Conservation (phyloP, 1,140 invertebrate species). For the Drosophila sp. region DNA sequence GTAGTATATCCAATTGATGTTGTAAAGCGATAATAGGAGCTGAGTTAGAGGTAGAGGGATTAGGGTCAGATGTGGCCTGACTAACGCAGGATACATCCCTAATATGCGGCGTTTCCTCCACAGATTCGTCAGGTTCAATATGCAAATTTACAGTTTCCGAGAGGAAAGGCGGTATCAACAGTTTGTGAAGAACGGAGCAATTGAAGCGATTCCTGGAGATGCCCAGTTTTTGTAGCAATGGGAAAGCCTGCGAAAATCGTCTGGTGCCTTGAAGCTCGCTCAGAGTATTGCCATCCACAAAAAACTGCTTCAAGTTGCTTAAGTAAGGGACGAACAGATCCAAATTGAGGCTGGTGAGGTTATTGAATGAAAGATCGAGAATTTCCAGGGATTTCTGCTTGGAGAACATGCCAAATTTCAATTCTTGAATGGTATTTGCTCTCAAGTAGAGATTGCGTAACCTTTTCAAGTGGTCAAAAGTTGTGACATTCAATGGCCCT, state of each 20-base stretch:
- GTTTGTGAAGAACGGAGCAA: conserved; percentile 72
- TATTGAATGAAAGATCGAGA: conserved; percentile 79
- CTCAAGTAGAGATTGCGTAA: conserved; percentile 61
- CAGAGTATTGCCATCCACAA: conserved; percentile 72
- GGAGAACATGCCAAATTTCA: conserved; percentile 80
- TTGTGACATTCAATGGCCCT: conserved; percentile 64
- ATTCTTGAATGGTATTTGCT: conserved; percentile 51
- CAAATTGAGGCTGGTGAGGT: conserved; percentile 72
- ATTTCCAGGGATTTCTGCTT: conserved; percentile 69
- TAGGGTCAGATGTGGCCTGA: conserved; percentile 2
- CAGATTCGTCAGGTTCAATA: conserved; percentile 68
- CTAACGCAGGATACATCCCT: conserved; percentile 74
- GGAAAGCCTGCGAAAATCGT: conserved; percentile 63
- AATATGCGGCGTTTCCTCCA: conserved; percentile 71
- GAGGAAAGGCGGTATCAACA: conserved; percentile 66
- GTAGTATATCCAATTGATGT: conserved; percentile 60
- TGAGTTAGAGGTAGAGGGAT: conserved; percentile 7
- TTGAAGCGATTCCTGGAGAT: conserved; percentile 76
- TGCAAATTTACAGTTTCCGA: conserved; percentile 54
- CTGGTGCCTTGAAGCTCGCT: conserved; percentile 70
- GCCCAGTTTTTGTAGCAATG: conserved; percentile 66
- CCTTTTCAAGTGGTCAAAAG: conserved; percentile 70
- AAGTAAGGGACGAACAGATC: conserved; percentile 79
- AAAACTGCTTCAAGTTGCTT: conserved; percentile 66
- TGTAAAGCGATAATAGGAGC: conserved; percentile 38